These are phyloP conservation scores for Heliocidaris erythrogramma DNA, from an alignment of 35 echinoderm and acorn worm species.

Conservation along the genomic window DNA sequence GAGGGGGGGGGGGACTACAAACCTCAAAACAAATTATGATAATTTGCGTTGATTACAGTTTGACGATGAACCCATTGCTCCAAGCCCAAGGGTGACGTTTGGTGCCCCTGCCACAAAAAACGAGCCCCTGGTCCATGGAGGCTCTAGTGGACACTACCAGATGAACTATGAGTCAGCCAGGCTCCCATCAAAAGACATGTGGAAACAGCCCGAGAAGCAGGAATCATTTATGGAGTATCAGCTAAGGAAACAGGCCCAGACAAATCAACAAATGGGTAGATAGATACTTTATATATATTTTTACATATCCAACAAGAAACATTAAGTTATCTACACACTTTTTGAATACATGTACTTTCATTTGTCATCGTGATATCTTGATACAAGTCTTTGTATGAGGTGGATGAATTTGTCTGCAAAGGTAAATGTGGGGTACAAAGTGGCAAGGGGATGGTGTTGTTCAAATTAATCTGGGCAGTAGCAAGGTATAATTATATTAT, in stretches of 20 bases:
- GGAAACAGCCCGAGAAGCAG: slow-evolving; percentile 49
- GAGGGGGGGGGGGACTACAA: too few relatives aligned
- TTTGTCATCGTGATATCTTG: too few relatives aligned
- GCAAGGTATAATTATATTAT: too few relatives aligned
- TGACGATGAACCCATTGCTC: background rate
- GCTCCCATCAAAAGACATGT: slow-evolving; percentile 43
- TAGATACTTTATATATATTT: background rate
- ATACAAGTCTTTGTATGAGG: too few relatives aligned
- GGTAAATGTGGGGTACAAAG: too few relatives aligned
- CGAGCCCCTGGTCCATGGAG: background rate
- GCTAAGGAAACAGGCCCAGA: slow-evolving; percentile 28
- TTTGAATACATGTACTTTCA: too few relatives aligned
- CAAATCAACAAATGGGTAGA: slow-evolving; percentile 41
- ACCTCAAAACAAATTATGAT: background rate
- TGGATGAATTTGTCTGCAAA: too few relatives aligned
- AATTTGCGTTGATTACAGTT: background rate
- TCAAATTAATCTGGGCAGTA: too few relatives aligned
- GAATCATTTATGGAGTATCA: slow-evolving; percentile 57
- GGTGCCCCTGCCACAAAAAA: background rate
- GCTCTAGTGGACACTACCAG: slow-evolving; percentile 62
- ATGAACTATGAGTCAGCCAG: slow-evolving; percentile 50
- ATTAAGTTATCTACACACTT: too few relatives aligned
- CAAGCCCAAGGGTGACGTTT: background rate
- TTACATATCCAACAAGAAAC: too few relatives aligned
- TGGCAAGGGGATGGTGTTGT: too few relatives aligned